Evolutionary conservation across 2,888 invertebrate genomes (phyloP).

Genomic region (Keiferia lycopersicella): DNA sequence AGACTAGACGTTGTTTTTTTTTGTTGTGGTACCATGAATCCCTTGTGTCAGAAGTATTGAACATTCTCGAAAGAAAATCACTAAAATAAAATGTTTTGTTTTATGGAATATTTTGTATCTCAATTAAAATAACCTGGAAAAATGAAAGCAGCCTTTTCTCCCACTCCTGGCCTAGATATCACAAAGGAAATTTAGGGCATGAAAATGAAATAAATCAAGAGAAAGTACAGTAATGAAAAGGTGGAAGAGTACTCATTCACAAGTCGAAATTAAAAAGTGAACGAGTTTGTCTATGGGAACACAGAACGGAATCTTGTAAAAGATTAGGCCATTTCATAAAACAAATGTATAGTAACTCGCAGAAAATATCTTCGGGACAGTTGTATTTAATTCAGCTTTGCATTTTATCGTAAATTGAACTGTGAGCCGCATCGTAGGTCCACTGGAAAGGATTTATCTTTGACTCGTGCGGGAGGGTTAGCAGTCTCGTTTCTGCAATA

Average conservation of each 20-base stretch:
- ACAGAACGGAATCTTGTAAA: slow-evolving; percentile 82
- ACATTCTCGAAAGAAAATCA: slow-evolving; percentile 12
- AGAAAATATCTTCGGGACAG: slow-evolving; percentile 81
- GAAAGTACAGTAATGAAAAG: slow-evolving; percentile 51
- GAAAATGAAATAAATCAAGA: slow-evolving; percentile 30
- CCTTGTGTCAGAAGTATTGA: slow-evolving; percentile 4
- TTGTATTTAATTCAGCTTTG: slow-evolving; percentile 82
- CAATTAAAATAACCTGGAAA: background rate
- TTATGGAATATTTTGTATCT: background rate
- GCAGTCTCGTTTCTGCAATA: slow-evolving; percentile 78
- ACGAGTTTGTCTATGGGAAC: slow-evolving; percentile 75
- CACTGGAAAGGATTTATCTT: slow-evolving; percentile 74
- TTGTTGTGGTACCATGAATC: slow-evolving; percentile 11
- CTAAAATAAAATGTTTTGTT: background rate
- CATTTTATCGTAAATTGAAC: slow-evolving; percentile 80
- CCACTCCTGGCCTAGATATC: background rate
- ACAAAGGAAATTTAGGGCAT: background rate
- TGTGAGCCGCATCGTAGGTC: slow-evolving; percentile 74
- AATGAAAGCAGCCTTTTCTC: background rate
- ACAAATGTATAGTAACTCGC: slow-evolving; percentile 82
- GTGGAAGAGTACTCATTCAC: slow-evolving; percentile 60
- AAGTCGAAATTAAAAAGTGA: slow-evolving; percentile 71
- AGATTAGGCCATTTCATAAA: slow-evolving; percentile 83
- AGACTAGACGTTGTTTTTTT: slow-evolving; percentile 5
- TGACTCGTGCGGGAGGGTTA: slow-evolving; percentile 77